phyloP scores from a whole-genome alignment of 2,113 vertebrate genomes.

The Anseranas semipalmata region DNA sequence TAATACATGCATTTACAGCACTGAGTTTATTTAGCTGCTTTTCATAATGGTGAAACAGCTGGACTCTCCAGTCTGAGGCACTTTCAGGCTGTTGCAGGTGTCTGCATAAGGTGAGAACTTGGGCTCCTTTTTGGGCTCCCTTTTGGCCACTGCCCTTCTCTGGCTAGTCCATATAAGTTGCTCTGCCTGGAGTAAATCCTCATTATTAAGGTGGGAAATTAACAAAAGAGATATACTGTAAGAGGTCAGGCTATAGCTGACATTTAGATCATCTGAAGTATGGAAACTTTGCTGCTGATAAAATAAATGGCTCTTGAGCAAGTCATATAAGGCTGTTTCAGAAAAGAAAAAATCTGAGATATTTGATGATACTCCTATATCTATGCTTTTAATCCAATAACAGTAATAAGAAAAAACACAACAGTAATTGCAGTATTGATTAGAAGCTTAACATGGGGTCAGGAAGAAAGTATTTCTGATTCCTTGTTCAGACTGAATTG shows the following conservation, averaged over 20 bases:
- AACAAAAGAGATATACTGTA: neutral
- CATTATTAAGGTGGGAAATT: neutral
- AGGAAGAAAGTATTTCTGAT: neutral
- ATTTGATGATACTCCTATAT: no score
- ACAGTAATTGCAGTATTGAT: neutral
- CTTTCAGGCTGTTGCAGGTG: neutral
- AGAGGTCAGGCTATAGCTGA: neutral
- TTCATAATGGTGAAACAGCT: neutral
- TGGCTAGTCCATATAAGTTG: neutral
- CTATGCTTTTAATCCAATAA: neutral
- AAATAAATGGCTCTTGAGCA: neutral
- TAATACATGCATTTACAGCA: neutral
- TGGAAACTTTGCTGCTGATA: neutral
- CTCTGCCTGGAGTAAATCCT: neutral
- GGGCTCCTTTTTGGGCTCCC: neutral
- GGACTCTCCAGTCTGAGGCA: neutral
- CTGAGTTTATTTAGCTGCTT: neutral
- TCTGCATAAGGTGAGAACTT: neutral
- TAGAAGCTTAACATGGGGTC: neutral
- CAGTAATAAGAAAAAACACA: neutral
- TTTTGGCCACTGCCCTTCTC: neutral
- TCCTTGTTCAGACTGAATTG: neutral
- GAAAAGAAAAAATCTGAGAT: neutral
- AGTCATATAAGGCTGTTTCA: neutral
- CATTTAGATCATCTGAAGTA: neutral